Conservation (phyloP, 37 sponge, comb jelly and placozoan genomes). For the Axinella damicornis region DNA sequence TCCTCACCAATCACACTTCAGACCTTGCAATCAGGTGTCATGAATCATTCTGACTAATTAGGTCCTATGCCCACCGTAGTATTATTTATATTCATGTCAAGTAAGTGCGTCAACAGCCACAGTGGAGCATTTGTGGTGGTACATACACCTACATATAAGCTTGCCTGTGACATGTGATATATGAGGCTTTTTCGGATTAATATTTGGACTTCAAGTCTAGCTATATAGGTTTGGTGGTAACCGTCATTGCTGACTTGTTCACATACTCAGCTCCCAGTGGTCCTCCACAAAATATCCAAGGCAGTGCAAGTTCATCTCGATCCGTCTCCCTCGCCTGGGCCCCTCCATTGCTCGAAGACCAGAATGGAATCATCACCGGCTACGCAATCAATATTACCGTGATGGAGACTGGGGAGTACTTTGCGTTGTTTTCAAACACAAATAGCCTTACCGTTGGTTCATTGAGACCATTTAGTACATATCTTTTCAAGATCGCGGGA, state of each 20-base stretch:
- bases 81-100: too few relatives aligned
- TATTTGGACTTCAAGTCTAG: too few relatives aligned
- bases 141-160: too few relatives aligned
- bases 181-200: too few relatives aligned
- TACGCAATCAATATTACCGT: conserved; percentile 13
- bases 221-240: too few relatives aligned
- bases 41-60: background rate
- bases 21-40: conserved; percentile 38
- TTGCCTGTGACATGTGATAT: too few relatives aligned
- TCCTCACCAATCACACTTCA: background rate
- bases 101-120: too few relatives aligned
- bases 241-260: too few relatives aligned
- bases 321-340: conserved; percentile 9
- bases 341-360: conserved; percentile 1
- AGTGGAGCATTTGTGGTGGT: too few relatives aligned
- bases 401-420: background rate
- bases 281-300: conserved; percentile 23
- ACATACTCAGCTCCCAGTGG: conserved; percentile 9
- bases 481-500: conserved; percentile 38
- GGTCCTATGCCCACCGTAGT: too few relatives aligned
- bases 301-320: background rate
- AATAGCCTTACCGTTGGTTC: background rate
- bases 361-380: conserved; percentile 32
- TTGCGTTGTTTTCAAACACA: background rate
- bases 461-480: conserved; percentile 33